Conservation (phyloP, 2,113 vertebrate species). For the Mirza zaza region DNA sequence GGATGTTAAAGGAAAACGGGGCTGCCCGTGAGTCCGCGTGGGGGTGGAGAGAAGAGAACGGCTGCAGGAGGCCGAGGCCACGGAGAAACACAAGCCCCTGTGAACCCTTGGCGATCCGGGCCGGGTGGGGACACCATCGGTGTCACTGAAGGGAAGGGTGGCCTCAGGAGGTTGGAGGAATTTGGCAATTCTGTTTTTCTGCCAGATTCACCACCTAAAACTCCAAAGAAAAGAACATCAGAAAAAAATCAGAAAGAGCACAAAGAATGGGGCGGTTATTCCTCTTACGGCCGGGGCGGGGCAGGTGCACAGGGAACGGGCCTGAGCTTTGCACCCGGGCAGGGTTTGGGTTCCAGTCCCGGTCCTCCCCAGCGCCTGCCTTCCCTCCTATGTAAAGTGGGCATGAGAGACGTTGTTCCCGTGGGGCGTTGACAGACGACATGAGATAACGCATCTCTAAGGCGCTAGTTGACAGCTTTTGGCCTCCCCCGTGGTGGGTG, state of each 20-base stretch:
- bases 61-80: accelerated
- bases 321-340: neutral
- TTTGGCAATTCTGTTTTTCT: neutral
- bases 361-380: neutral
- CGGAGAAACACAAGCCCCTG: neutral
- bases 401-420: accelerated
- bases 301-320: accelerated
- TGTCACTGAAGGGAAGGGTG: neutral
- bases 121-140: accelerated
- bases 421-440: neutral
- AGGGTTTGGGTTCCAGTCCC: neutral
- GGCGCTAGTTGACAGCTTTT: accelerated
- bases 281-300: neutral
- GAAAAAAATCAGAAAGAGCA: neutral
- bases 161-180: neutral
- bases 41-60: neutral
- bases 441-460: neutral
- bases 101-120: neutral
- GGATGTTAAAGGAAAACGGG: neutral
- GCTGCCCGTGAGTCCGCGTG: neutral
- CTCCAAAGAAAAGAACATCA: neutral
- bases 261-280: neutral
- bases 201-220: neutral
- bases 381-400: neutral
- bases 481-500: neutral